Evolutionary conservation across 2,888 invertebrate species (phyloP).

Genomic region (Eupithecia vulgata): DNA sequence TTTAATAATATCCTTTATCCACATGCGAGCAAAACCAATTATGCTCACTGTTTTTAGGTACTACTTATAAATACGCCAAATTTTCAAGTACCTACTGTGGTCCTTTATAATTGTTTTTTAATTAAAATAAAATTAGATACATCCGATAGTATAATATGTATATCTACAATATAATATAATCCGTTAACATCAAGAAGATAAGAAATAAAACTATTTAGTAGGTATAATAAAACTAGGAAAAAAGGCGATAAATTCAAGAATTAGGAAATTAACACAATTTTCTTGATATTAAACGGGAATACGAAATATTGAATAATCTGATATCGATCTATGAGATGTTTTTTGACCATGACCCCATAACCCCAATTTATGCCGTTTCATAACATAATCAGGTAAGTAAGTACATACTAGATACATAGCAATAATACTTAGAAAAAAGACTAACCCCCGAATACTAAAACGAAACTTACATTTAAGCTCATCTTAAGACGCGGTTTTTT

Average conservation of each 20-base stretch:
- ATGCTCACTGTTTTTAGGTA: neutral
- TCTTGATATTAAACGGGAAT: neutral
- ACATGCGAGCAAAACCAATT: too few relatives aligned
- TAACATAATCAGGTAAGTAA: neutral
- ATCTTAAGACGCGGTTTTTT: too few relatives aligned
- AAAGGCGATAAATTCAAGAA: neutral
- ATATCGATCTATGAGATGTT: neutral
- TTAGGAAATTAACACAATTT: neutral
- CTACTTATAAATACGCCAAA: neutral
- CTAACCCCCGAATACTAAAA: too few relatives aligned
- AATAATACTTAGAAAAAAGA: neutral
- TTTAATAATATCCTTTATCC: too few relatives aligned
- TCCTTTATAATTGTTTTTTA: neutral
- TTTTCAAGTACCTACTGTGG: neutral
- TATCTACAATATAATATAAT: too few relatives aligned
- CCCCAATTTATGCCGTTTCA: neutral
- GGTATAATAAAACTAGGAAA: neutral
- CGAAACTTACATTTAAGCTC: too few relatives aligned
- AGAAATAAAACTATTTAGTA: neutral
- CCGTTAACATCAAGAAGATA: too few relatives aligned
- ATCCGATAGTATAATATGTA: too few relatives aligned
- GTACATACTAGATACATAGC: neutral
- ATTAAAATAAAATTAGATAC: neutral
- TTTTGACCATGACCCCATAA: neutral
- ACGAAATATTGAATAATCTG: neutral